Base-by-base conservation (phyloP, 2,797 vertebrate genomes). In the Cygnus olor region DNA sequence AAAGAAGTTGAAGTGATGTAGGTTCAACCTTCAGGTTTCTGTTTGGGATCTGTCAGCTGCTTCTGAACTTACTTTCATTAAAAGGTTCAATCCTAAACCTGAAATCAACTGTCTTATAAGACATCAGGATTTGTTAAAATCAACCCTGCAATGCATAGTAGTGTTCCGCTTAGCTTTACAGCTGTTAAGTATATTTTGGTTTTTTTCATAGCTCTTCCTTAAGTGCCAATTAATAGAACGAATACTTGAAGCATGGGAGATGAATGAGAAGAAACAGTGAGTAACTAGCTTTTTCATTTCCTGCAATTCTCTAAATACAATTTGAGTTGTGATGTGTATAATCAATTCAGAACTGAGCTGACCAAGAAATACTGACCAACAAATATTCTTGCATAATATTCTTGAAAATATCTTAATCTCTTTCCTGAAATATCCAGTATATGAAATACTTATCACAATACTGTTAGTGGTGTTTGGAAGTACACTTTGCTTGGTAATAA, bases 191-290 rank as follows among this genome's bases (percentile, higher is more conserved):
- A 9, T 68, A 27, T 61, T 94, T 93, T 95, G 66, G 66, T 53
- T 85, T 65, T 92, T 93, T 88, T 77, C 44, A 30, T 97, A 99
- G 99, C 98, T 99, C 90, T 99, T 99, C 98, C 98, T 99, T 97
- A 99, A 99, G 98, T 99, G 99, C 98, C 99, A 99, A 93, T 98
- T 99, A 97, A 98, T 99, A 97, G 99, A 99, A 97, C 98, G 99
- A 98, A 99, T 99, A 97, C 96, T 99, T 94, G 99, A 99, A 42
- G 99, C 99, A 9, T 99, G 99, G 99, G 98, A 98, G 91, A 98
- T 98, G 97, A 99, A 99, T 88, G 99, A 99, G 95, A 99, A 99
- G 96, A 99, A 99, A 96, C 99, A 99, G 99, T 99, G 97, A 99
- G 99, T 98, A 95, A 78, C 83, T 47, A 16, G 28, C 68, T 91